These are phyloP conservation scores for Helarctos malayanus DNA, from an alignment of 2,797 vertebrate genomes.

Conservation along the genomic window DNA sequence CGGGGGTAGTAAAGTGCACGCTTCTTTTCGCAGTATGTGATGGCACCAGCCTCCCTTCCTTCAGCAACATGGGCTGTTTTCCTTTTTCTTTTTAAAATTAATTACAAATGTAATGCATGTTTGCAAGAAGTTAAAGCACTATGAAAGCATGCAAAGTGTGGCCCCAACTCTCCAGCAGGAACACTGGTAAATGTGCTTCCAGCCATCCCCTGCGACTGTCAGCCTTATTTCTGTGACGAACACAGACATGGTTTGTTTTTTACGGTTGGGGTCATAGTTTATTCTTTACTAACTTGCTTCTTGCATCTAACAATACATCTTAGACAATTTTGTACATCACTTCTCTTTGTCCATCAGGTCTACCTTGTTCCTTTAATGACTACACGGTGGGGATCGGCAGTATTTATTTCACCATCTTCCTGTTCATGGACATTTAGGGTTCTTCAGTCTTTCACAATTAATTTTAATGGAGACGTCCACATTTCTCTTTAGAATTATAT, in stretches of 20 bases:
- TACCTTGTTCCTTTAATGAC: not conserved
- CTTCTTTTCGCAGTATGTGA: not conserved
- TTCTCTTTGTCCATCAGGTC: not conserved
- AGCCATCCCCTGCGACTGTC: not conserved
- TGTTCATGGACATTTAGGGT: not conserved
- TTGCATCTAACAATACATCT: not conserved
- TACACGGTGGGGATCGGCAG: not conserved
- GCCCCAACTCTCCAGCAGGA: not conserved
- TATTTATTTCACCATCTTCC: not conserved
- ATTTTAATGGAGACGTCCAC: not conserved
- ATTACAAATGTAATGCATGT: not conserved
- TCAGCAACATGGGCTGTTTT: not conserved
- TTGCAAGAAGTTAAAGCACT: not conserved
- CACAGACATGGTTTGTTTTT: not conserved
- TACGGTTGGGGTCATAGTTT: not conserved
- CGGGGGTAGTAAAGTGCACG: not conserved
- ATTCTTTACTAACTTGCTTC: not conserved
- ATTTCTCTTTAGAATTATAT: slow-evolving; percentile 47
- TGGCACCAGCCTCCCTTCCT: not conserved
- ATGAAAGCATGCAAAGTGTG: not conserved
- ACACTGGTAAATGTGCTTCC: not conserved
- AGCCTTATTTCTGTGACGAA: not conserved
- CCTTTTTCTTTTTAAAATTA: not conserved
- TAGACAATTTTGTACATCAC: not conserved
- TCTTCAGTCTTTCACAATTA: slow-evolving; percentile 2